Conservation (phyloP, 2,113 vertebrate genomes). For the Corythornis cristatus region DNA sequence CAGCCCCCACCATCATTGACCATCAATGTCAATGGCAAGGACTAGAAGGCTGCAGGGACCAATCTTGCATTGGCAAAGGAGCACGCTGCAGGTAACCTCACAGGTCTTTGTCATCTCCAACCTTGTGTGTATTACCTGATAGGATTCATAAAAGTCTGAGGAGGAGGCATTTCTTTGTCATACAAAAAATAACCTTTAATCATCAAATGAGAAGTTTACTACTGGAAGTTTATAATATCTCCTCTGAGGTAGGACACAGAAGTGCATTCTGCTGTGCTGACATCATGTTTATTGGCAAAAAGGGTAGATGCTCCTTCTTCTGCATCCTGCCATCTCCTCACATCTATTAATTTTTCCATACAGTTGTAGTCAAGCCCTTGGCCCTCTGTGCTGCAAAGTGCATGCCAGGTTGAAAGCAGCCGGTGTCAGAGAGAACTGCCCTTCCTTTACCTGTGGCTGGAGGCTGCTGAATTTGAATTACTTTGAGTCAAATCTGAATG, state of each 20-base stretch:
- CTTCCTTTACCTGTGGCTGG: background rate
- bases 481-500: background rate
- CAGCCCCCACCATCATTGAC: no score
- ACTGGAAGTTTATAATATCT: background rate
- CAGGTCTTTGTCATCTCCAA: background rate
- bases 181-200: conserved; percentile 25
- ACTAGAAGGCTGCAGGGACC: background rate
- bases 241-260: background rate
- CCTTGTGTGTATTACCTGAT: background rate
- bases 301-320: background rate
- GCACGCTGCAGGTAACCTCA: background rate
- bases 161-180: conserved; percentile 23
- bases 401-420: background rate
- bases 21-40: background rate
- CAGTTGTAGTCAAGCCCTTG: background rate
- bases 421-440: background rate
- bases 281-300: conserved; percentile 4
- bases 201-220: conserved; percentile 23
- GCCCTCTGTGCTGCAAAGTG: background rate
- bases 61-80: background rate
- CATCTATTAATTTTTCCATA: background rate
- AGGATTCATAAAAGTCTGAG: background rate
- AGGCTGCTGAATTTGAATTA: background rate
- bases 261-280: background rate
- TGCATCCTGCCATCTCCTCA: background rate